These are phyloP conservation scores for Anguilla pacifica DNA, from an alignment of 2,797 vertebrate species.

Conservation along the genomic window DNA sequence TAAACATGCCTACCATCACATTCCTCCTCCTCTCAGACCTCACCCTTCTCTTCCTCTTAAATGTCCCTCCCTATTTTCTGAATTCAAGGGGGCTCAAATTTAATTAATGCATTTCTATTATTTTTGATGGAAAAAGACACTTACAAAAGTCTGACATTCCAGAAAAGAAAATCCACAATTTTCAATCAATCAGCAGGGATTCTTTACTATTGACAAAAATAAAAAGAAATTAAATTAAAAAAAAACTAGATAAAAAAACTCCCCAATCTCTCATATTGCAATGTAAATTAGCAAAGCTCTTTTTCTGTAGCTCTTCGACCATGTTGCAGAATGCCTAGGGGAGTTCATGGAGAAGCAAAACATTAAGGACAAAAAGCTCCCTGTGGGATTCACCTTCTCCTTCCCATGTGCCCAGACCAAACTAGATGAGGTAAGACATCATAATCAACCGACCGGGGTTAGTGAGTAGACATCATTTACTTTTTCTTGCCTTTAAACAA, in stretches of 20 bases:
- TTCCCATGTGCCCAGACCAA: slow-evolving; percentile 92
- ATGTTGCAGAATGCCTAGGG: slow-evolving; percentile 94
- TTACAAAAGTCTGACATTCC: not conserved
- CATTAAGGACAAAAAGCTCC: slow-evolving; percentile 96
- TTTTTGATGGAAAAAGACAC: not conserved
- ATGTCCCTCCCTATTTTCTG: too few relatives aligned
- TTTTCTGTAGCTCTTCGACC: slow-evolving; percentile 87
- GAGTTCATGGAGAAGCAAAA: slow-evolving; percentile 97
- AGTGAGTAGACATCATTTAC: not conserved
- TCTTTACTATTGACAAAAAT: not conserved
- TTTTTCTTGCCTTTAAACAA: not conserved
- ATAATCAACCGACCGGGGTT: not conserved
- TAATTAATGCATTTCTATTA: not conserved
- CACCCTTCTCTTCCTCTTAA: not conserved
- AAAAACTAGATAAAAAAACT: too few relatives aligned
- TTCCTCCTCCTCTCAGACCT: not conserved
- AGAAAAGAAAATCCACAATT: not conserved
- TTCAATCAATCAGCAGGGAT: not conserved
- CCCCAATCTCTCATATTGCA: not conserved
- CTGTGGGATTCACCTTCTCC: slow-evolving; percentile 95
- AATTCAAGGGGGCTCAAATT: not conserved
- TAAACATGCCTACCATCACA: slow-evolving; percentile 50
- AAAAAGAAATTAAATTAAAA: not conserved
- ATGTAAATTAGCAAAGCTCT: not conserved
- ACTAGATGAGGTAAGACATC: slow-evolving; percentile 88